phyloP scores from a whole-genome alignment of 2,797 vertebrate species.

The Hybognathus amarus region DNA sequence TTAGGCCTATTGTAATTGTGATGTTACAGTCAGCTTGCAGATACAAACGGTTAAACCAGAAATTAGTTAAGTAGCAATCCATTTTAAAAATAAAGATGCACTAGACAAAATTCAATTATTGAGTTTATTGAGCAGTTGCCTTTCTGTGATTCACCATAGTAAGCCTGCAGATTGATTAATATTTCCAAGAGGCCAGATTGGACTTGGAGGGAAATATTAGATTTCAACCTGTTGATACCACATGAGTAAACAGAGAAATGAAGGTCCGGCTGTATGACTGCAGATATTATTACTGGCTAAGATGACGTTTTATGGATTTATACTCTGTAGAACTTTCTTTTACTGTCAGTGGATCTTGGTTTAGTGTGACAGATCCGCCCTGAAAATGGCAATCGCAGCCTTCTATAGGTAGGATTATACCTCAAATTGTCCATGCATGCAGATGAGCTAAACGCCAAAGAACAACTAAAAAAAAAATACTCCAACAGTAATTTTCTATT shows the following conservation, averaged over 20 bases:
- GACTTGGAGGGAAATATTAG: not conserved
- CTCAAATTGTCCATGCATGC: not conserved
- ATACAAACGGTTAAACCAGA: not conserved
- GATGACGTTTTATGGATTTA: not conserved
- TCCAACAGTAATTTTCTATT: not conserved
- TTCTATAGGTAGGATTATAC: not conserved
- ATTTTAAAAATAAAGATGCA: not conserved
- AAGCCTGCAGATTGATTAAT: not conserved
- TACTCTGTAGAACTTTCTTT: not conserved
- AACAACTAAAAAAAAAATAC: not conserved
- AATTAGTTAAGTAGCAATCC: not conserved
- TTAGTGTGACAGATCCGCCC: not conserved
- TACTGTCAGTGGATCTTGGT: not conserved
- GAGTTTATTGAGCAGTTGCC: no score
- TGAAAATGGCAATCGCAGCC: not conserved
- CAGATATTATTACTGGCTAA: not conserved
- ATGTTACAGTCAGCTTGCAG: slow-evolving; percentile 31
- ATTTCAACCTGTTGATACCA: not conserved
- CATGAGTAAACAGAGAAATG: not conserved
- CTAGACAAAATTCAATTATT: not conserved
- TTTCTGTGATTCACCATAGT: not conserved
- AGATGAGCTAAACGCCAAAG: not conserved
- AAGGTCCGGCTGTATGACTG: not conserved
- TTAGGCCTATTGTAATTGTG: not conserved
- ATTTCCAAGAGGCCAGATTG: not conserved